These are phyloP conservation scores for Cyclophora albipunctata DNA, from an alignment of 2,888 invertebrate species.

Conservation along the genomic window DNA sequence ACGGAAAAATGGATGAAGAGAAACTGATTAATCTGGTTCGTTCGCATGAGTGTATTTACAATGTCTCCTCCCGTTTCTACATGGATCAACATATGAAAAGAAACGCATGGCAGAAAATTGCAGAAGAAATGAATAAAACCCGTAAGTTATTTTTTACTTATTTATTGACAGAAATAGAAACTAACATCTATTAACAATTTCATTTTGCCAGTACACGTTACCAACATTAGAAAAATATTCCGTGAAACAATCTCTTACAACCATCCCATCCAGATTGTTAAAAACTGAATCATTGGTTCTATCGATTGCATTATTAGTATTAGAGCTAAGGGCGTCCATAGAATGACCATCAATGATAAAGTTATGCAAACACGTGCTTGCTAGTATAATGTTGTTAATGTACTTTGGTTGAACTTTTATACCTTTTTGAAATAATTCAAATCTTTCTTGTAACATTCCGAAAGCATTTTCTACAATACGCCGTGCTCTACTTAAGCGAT, in stretches of 20 bases:
- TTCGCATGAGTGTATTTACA: no score
- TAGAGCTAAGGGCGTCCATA: no score
- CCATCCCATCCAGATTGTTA: slow-evolving; percentile 11
- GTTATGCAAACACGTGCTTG: no score
- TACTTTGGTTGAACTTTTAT: slow-evolving; percentile 12
- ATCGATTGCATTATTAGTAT: no score
- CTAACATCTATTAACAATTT: slow-evolving; percentile 11
- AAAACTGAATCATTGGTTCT: slow-evolving; percentile 9
- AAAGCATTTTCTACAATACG: slow-evolving; percentile 13
- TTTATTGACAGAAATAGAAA: no score
- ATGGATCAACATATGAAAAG: no score
- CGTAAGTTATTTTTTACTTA: no score
- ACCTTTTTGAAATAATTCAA: slow-evolving; percentile 14
- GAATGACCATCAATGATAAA: slow-evolving; percentile 7
- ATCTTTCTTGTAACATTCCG: slow-evolving; percentile 11
- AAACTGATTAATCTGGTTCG: no score
- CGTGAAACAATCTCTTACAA: slow-evolving; percentile 12
- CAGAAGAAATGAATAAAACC: no score
- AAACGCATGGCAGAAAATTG: no score
- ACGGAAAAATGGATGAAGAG: no score
- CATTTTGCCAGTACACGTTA: slow-evolving; percentile 8
- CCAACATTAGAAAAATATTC: slow-evolving; percentile 13
- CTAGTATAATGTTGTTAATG: slow-evolving; percentile 12
- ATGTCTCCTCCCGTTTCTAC: no score
- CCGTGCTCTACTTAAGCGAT: slow-evolving; percentile 15